Evolutionary conservation across 2,888 invertebrate genomes (phyloP), one percentile per base, ranked within the genome.

Genomic region (Athalia circularis): DNA sequence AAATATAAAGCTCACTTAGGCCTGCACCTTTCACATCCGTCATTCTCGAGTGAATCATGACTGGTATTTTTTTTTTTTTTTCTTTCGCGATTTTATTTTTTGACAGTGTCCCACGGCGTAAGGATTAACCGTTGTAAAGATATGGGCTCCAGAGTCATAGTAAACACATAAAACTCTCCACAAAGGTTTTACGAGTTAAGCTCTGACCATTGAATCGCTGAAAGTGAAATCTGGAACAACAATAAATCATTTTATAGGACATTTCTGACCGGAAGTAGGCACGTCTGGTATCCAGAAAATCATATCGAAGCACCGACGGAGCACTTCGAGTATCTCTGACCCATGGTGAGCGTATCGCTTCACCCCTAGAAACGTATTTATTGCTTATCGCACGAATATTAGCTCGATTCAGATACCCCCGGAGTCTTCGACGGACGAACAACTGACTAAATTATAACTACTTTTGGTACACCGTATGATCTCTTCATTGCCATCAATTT

Each of bases 191-290:
- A 72, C 47, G 72, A 72, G n/a, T 45, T 13, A 9, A 72, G 59
- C 59, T 59, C 13, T 72, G 72, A 72, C 72, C 47, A 72, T 57
- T 57, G 72, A 72, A 59, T 47, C 13, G 45, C 52, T 59, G 72
- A 72, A 72, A 72, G 57, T 72, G 72, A 72, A 72, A 72, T 47
- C 57, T 45, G n/a, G 72, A 45, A 72, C 59, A 57, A 72, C 59
- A 72, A 47, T 72, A 72, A 72, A 72, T 59, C 43, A 13, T 62
- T 45, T 45, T 43, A 47, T 72, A 54, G 9, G 43, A n/a, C 8
- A 57, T 57, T 70, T 59, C n/a, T 59, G 72, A 72, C 57, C 72
- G 72, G 72, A 72, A 72, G 45, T 72, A 45, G 72, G 57, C 57
- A 59, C 59, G 59, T 72, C 57, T 72, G 57, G 59, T 72, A 45